phyloP scores from a whole-genome alignment of 1,140 invertebrate species.

The Ladona fulva region DNA sequence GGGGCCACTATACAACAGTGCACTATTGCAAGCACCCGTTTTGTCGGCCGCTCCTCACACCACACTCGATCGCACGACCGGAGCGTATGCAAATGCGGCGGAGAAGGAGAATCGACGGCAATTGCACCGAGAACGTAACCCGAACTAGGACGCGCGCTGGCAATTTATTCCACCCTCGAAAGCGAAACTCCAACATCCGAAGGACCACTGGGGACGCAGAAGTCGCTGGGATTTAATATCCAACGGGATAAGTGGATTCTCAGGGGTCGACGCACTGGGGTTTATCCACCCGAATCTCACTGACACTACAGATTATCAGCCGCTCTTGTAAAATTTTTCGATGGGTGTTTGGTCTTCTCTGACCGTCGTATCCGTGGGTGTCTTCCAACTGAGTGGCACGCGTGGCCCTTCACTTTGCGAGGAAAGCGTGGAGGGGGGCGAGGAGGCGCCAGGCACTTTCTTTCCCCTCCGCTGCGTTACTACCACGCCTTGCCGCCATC shows the following conservation, averaged over 20 bases:
- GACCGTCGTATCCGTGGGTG: background rate
- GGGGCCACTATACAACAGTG: background rate
- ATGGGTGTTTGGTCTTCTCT: too few species aligned
- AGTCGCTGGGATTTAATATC: too few species aligned
- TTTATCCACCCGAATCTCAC: too few species aligned
- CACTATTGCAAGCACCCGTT: background rate
- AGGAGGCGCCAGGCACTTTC: background rate
- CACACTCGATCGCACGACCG: background rate
- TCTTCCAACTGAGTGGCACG: constrained; percentile 7
- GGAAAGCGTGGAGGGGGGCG: background rate
- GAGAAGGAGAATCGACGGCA: background rate
- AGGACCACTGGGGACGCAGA: too few species aligned
- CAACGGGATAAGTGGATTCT: too few species aligned
- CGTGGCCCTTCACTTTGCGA: background rate
- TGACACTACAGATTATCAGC: too few species aligned
- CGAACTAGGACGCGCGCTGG: background rate
- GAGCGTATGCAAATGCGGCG: background rate
- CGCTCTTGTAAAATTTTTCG: too few species aligned
- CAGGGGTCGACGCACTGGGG: too few species aligned
- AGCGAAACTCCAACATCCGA: too few species aligned
- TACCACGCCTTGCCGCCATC: background rate
- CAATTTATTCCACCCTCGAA: too few species aligned
- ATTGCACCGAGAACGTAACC: background rate
- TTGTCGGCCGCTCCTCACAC: background rate
- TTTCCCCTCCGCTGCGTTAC: background rate